Evolutionary conservation across 2,113 vertebrate genomes (phyloP).

Genomic region (Gallinago media): DNA sequence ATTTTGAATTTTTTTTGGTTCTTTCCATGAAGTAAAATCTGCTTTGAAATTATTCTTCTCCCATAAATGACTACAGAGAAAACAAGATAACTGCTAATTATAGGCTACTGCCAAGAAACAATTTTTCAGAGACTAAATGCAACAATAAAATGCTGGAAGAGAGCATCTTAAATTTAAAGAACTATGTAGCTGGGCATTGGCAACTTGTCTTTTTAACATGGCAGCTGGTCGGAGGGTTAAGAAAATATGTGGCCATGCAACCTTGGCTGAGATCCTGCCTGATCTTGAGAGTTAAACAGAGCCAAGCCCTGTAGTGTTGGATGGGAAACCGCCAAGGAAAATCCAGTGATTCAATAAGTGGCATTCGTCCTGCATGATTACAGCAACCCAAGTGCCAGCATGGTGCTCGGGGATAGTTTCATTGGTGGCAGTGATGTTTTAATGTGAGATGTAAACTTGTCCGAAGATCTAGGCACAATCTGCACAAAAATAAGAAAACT

Average conservation of each 20-base stretch:
- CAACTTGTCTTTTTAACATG: conserved; percentile 35
- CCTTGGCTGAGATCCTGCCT: conserved; percentile 58
- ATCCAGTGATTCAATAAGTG: conserved; percentile 52
- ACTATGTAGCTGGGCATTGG: not conserved
- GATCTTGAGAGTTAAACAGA: conserved; percentile 34
- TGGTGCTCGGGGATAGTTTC: not conserved
- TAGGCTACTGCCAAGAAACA: not conserved
- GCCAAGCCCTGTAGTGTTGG: conserved; percentile 61
- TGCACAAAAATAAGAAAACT: not conserved
- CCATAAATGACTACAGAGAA: not conserved
- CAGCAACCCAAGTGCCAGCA: conserved; percentile 24
- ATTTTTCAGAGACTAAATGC: not conserved
- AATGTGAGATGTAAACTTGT: not conserved
- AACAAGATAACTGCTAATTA: not conserved
- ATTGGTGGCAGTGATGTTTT: conserved; percentile 33
- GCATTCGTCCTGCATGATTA: conserved; percentile 36
- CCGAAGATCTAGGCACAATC: not conserved
- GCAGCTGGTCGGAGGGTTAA: conserved; percentile 42
- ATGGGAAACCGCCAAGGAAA: conserved; percentile 58
- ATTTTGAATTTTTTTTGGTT: not conserved
- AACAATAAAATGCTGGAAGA: not conserved
- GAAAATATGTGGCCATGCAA: conserved; percentile 54
- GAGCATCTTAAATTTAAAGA: not conserved
- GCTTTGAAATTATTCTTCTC: not conserved
- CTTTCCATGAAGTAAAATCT: not conserved